A percentile compares a stretch with the other conserved stretches of the same genome.
phyloP scores from a whole-genome alignment of 2,797 vertebrate genomes.

The Enteromius mattozi region DNA sequence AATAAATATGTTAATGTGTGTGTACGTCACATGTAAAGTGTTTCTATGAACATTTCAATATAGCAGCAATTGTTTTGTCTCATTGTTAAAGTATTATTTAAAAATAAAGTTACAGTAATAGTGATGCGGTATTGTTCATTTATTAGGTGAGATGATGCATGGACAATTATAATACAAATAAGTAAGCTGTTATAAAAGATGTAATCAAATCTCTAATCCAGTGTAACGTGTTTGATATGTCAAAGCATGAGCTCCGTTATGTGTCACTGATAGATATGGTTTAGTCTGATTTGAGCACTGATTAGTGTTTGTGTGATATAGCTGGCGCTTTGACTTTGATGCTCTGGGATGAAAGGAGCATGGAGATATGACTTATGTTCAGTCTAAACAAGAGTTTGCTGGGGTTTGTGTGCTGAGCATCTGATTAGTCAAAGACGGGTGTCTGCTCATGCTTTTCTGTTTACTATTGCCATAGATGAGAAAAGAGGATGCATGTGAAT shows the following conservation, averaged over 20 bases:
- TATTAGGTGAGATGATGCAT: neutral
- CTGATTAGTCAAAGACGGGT: neutral
- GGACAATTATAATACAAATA: neutral
- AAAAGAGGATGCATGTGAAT: neutral
- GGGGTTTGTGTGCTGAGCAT: neutral
- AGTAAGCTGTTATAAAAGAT: neutral
- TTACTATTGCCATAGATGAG: neutral
- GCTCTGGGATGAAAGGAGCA: constrained; percentile 71
- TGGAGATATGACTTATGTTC: constrained; percentile 70
- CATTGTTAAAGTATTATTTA: neutral
- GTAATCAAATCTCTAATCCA: neutral
- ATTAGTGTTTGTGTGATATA: neutral
- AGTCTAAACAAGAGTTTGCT: constrained; percentile 70
- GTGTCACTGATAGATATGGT: neutral
- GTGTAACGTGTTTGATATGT: neutral
- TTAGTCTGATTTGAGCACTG: neutral
- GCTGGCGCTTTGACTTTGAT: constrained; percentile 11
- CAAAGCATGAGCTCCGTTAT: neutral
- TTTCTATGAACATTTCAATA: neutral
- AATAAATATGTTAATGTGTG: neutral
- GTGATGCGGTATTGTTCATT: neutral
- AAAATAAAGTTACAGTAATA: neutral
- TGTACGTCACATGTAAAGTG: neutral
- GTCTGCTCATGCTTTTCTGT: neutral
- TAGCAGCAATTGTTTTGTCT: neutral